These are phyloP conservation scores for Scolopax mira DNA, from an alignment of 2,113 vertebrate species.

Conservation along the genomic window DNA sequence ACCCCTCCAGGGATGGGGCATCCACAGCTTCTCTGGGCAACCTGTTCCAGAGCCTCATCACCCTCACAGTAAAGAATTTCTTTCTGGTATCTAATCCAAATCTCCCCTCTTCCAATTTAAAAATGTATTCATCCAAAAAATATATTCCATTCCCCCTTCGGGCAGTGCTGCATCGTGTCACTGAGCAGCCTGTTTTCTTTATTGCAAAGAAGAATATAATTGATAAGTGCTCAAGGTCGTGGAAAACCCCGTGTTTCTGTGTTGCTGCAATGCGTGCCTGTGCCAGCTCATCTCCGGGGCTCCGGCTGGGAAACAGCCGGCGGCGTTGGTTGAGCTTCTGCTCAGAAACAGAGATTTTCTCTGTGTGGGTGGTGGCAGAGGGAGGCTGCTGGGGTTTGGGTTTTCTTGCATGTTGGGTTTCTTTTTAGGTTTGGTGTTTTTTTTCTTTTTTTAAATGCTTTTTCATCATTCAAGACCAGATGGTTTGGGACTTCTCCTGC, in stretches of 20 bases:
- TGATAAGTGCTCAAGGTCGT: slow-evolving; percentile 4
- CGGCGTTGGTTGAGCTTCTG: slow-evolving; percentile 1
- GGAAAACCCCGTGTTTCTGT: background rate
- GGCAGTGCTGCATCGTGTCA: accelerated
- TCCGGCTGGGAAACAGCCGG: background rate
- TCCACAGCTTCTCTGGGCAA: no score
- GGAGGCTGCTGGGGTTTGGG: background rate
- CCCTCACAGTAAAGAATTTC: no score
- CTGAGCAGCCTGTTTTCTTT: background rate
- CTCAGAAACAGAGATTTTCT: background rate
- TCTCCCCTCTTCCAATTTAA: no score
- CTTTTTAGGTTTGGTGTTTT: no score
- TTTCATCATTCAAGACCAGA: background rate
- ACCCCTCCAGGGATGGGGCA: no score
- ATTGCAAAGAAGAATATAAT: background rate
- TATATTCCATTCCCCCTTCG: accelerated
- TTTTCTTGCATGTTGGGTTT: background rate
- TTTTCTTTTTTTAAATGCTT: background rate
- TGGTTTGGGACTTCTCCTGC: background rate
- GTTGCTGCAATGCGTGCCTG: slow-evolving; percentile 22
- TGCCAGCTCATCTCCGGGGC: slow-evolving; percentile 27
- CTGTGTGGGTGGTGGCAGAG: background rate
- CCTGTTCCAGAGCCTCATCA: no score
- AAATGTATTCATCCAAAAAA: background rate
- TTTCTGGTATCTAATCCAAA: no score